Percentiles rank a stretch among this genome's conserved stretches.
Evolutionary conservation across 2,113 vertebrate species (phyloP).

Genomic region (Dryoscopus gambensis): DNA sequence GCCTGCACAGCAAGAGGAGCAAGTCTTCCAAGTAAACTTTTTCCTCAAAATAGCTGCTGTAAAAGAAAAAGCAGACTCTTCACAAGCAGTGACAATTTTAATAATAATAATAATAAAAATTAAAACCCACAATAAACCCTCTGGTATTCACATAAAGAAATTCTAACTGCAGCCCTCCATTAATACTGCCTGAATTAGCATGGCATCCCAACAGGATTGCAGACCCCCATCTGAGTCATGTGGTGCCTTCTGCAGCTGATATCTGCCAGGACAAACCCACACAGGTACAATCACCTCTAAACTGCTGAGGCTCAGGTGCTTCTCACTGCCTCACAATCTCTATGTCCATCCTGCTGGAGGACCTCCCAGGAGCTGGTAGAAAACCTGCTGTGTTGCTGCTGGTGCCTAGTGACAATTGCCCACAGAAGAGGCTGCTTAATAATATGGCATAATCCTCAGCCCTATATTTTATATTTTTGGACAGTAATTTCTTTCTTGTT

Average conservation of each 20-base stretch:
- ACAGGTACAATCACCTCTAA: background rate
- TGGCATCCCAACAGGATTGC: background rate
- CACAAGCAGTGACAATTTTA: background rate
- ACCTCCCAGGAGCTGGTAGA: background rate
- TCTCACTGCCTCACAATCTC: background rate
- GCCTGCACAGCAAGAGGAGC: background rate
- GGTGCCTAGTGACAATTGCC: background rate
- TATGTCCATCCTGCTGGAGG: background rate
- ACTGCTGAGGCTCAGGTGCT: background rate
- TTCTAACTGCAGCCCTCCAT: background rate
- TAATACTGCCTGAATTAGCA: background rate
- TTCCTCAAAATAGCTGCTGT: background rate
- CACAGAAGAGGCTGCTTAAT: background rate
- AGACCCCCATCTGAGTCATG: background rate
- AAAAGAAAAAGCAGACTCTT: background rate
- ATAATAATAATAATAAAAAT: background rate
- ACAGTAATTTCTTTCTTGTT: background rate
- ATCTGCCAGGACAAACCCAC: background rate
- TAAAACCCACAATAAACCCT: background rate
- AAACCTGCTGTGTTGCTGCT: background rate
- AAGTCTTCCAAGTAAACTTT: background rate
- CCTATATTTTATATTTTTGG: background rate
- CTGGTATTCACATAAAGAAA: background rate
- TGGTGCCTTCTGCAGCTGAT: background rate
- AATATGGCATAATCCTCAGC: background rate